A percentile compares a stretch with the other conserved stretches of the same genome.
Evolutionary conservation across 2,888 invertebrate genomes (phyloP).

Genomic region (Julus scanicus): DNA sequence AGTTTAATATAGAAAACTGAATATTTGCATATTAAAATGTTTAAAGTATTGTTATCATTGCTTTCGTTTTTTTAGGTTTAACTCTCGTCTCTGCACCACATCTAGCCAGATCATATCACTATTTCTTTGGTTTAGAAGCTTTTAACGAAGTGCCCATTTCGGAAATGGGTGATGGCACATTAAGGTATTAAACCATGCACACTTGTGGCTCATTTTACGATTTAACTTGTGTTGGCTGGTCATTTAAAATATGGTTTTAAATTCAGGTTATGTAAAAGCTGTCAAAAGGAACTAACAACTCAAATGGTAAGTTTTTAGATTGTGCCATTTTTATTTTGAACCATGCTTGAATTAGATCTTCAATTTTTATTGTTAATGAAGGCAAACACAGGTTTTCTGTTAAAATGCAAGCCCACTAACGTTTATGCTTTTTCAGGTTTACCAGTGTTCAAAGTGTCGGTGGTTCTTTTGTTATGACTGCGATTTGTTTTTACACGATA

Average conservation of each 20-base stretch:
- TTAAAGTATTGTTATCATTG: background rate
- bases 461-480: slow-evolving; percentile 93
- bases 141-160: slow-evolving; percentile 76
- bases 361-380: background rate
- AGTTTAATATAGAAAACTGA: background rate
- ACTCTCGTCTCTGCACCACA: slow-evolving; percentile 98
- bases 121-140: slow-evolving; percentile 90
- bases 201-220: background rate
- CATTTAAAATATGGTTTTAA: slow-evolving; percentile 20
- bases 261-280: slow-evolving; percentile 61
- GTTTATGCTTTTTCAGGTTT: slow-evolving; percentile 71
- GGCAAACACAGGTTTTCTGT: background rate
- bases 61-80: slow-evolving; percentile 71
- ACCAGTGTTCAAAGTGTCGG: slow-evolving; percentile 81
- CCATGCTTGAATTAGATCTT: background rate
- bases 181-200: background rate
- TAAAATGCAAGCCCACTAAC: background rate
- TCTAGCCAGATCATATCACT: slow-evolving; percentile 96
- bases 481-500: slow-evolving; percentile 92
- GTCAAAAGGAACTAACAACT: slow-evolving; percentile 61
- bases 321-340: no score
- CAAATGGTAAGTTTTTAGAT: slow-evolving; percentile 58
- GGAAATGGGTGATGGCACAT: background rate
- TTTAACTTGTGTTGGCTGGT: background rate
- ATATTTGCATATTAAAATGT: background rate